A percentile compares a stretch with the other conserved stretches of the same genome.
Evolutionary conservation across 1,140 invertebrate species (phyloP).

Genomic region (Drosophila takahashii): DNA sequence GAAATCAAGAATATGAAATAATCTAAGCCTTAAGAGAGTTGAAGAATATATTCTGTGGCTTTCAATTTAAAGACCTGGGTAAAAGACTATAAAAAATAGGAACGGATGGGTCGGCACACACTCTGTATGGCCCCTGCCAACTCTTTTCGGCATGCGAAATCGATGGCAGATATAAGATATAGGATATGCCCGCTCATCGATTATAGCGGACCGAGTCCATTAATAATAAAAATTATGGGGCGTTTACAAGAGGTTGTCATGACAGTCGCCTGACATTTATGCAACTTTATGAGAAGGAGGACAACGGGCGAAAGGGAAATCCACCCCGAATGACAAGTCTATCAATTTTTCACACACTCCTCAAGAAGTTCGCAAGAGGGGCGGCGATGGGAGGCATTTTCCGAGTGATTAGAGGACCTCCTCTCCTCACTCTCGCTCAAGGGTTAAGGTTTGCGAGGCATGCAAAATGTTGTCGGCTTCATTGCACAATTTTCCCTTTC

Average conservation of each 20-base stretch:
- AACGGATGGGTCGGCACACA: background rate
- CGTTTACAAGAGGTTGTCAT: slow-evolving; percentile 82
- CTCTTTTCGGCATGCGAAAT: slow-evolving; percentile 32
- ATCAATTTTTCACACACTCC: slow-evolving; percentile 83
- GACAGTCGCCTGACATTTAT: slow-evolving; percentile 82
- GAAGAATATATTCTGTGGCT: background rate
- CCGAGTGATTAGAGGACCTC: slow-evolving; percentile 55
- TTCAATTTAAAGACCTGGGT: background rate
- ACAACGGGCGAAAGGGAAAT: slow-evolving; percentile 22
- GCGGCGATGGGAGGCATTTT: slow-evolving; percentile 49
- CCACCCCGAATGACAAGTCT: slow-evolving; percentile 80
- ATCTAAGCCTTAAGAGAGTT: no score
- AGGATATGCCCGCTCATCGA: slow-evolving; percentile 44
- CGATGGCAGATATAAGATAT: slow-evolving; percentile 18
- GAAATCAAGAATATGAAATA: no score
- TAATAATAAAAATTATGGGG: slow-evolving; percentile 83
- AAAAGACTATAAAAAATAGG: background rate
- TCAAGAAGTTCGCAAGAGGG: slow-evolving; percentile 59
- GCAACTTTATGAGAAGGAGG: slow-evolving; percentile 69
- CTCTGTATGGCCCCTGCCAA: slow-evolving; percentile 2
- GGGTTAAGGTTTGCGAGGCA: slow-evolving; percentile 32
- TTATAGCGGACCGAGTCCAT: slow-evolving; percentile 61
- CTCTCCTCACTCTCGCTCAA: slow-evolving; percentile 23
- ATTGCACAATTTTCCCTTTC: slow-evolving; percentile 69
- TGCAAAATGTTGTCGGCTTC: slow-evolving; percentile 70